Percentiles rank a stretch among this genome's conserved stretches.
phyloP scores from a whole-genome alignment of 2,888 invertebrate genomes.

The Leptura quadrifasciata region DNA sequence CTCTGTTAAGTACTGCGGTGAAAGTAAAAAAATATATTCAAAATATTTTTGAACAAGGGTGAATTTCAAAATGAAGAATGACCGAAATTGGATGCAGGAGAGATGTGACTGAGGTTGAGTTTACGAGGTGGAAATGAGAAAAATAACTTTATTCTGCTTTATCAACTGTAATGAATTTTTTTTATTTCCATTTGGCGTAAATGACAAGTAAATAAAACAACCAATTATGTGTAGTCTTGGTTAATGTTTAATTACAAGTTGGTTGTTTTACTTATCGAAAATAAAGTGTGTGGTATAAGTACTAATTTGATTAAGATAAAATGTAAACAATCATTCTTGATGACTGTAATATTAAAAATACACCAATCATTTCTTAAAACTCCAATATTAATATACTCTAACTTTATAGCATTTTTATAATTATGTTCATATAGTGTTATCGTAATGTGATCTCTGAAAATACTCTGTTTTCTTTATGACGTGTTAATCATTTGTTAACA shows the following conservation, averaged over 20 bases:
- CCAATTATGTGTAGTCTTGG: slow-evolving; percentile 5
- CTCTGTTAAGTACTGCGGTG: not conserved
- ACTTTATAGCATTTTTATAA: slow-evolving; percentile 34
- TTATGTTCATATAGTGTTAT: slow-evolving; percentile 28
- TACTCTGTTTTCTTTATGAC: slow-evolving; percentile 28
- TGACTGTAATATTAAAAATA: slow-evolving; percentile 58
- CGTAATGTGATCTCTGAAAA: slow-evolving; percentile 34
- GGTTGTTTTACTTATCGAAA: slow-evolving; percentile 16
- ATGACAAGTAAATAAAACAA: slow-evolving; percentile 1
- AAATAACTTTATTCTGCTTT: not conserved
- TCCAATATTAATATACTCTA: slow-evolving; percentile 51
- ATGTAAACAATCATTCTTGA: slow-evolving; percentile 59
- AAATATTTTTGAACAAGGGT: not conserved
- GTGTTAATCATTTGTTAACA: not conserved
- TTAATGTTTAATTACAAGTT: slow-evolving; percentile 20
- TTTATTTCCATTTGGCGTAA: slow-evolving; percentile 23
- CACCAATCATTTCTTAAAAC: slow-evolving; percentile 63
- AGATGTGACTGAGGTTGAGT: slow-evolving; percentile 33
- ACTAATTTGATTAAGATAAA: slow-evolving; percentile 31
- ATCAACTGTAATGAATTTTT: not conserved
- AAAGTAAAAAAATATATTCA: not conserved
- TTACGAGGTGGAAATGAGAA: slow-evolving; percentile 7
- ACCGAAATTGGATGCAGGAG: slow-evolving; percentile 19
- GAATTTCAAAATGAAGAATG: slow-evolving; percentile 24
- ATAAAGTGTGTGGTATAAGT: slow-evolving; percentile 18